Evolutionary conservation across 2,888 invertebrate genomes (phyloP).

Genomic region (Bhutanitis thaidina): DNA sequence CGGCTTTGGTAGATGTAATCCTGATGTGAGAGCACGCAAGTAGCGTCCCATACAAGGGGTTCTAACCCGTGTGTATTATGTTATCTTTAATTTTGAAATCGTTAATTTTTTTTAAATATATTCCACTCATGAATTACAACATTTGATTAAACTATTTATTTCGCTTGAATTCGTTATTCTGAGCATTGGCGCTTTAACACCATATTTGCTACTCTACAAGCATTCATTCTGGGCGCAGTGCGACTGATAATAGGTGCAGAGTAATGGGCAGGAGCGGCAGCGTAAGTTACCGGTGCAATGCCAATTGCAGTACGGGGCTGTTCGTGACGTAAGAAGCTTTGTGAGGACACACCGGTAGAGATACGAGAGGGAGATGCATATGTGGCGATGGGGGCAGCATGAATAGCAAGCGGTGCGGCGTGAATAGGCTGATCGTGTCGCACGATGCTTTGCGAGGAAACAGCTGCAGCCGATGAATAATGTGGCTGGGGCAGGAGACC

Average conservation of each 20-base stretch:
- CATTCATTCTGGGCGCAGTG: slow-evolving; percentile 37
- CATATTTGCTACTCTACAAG: too few species aligned
- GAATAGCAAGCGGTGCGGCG: slow-evolving; percentile 30
- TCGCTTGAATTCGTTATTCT: too few species aligned
- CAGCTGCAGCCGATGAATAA: not conserved
- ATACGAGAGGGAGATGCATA: slow-evolving; percentile 48
- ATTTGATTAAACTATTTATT: too few species aligned
- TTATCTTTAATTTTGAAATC: too few species aligned
- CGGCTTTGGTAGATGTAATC: too few species aligned
- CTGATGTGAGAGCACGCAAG: too few species aligned
- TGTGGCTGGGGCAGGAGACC: slow-evolving; percentile 26
- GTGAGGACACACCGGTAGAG: slow-evolving; percentile 53
- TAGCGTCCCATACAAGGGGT: too few species aligned
- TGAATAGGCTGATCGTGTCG: slow-evolving; percentile 25
- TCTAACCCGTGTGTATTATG: too few species aligned
- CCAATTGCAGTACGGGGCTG: slow-evolving; percentile 40
- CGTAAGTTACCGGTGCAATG: slow-evolving; percentile 32
- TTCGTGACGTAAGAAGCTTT: slow-evolving; percentile 58
- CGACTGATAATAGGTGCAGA: slow-evolving; percentile 24
- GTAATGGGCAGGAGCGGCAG: slow-evolving; percentile 32
- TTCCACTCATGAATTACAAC: too few species aligned
- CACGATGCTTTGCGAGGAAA: not conserved
- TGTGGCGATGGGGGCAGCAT: too few species aligned
- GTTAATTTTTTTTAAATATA: too few species aligned
- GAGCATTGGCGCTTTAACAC: too few species aligned